Evolutionary conservation across 2,113 vertebrate genomes (phyloP), one percentile per base, ranked within the genome.

Genomic region (Taxidea taxus): DNA sequence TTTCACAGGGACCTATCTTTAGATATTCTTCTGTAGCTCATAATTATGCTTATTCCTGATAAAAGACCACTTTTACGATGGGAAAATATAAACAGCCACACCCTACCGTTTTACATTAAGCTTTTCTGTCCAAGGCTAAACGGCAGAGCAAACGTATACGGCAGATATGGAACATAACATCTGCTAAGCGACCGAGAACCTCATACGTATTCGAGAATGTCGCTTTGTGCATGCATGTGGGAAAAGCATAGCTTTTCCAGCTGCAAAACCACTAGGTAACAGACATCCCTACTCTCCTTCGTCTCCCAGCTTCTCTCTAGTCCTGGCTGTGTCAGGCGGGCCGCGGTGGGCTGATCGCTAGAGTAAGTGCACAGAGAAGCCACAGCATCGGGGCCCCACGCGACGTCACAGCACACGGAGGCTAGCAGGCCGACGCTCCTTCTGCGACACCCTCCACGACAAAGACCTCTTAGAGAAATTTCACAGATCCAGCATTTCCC

Each of bases 341-440:
- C 54, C 54, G 0, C 7, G 68, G 64, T 58, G 47, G 5, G 4
- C 7, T 3, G 44, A 27, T 13, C 11, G 16, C 39, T 4, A 37
- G 49, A 31, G 3, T 4, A 51, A 51, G 29, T 29, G 4, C 66
- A 2, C 60, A 6, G 27, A 49, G 3, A 10, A 56, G 23, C 25
- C 39, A 27, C 23, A 16, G 6, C 4, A 8, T 1, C 34, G 29
- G 12, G 15, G 14, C 25, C 7, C 20, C 29, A 3, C 15, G 20
- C 9, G 0, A 34, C 12, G 13, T 56, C 11, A 4, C 4, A 29
- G 39, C 0, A 83, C 62, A 16, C 2, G 27, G 29, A 42, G 21
- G 13, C 21, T 37, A 0, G 7, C 1, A 62, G 31, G 7, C 2
- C 1, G 10, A 9, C 1, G 21, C 11, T 60, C 70, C 14, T 31